Conservation (phyloP, 2,113 vertebrate genomes). For the Microcebus griseorufus region DNA sequence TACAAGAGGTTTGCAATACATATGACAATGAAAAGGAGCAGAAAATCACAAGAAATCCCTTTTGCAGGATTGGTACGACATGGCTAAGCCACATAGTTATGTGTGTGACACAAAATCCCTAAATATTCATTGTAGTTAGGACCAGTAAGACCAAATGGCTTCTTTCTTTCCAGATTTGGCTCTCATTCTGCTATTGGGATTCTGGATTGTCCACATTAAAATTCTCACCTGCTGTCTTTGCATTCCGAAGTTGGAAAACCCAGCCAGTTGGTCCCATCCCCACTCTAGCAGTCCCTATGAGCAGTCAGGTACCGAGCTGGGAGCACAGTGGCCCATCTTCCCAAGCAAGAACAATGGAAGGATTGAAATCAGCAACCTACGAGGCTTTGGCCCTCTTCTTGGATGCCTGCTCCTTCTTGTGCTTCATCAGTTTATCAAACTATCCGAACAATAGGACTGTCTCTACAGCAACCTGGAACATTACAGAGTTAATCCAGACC, state of each 20-base stretch:
- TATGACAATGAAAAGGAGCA: not conserved
- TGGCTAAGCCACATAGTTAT: not conserved
- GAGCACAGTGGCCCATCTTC: not conserved
- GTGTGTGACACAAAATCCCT: not conserved
- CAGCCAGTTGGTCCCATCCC: not conserved
- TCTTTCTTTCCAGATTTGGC: not conserved
- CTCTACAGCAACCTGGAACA: not conserved
- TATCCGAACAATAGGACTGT: not conserved
- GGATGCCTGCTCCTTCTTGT: not conserved
- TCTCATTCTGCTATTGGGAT: not conserved
- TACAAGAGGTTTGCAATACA: not conserved
- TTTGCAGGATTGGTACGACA: not conserved
- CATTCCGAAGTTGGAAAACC: not conserved
- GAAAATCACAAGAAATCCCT: conserved; percentile 1
- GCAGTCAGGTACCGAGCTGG: not conserved
- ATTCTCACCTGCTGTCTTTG: not conserved
- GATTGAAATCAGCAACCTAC: not conserved
- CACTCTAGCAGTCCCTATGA: not conserved
- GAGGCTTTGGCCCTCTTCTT: not conserved
- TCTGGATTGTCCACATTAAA: not conserved
- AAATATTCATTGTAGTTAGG: not conserved
- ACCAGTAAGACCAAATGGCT: not conserved
- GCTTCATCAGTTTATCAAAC: not conserved
- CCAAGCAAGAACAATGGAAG: not conserved
- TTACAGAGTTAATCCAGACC: not conserved